Percentiles rank a stretch among this genome's conserved stretches.
phyloP scores from a whole-genome alignment of 1,140 invertebrate species.

The Delia radicum region DNA sequence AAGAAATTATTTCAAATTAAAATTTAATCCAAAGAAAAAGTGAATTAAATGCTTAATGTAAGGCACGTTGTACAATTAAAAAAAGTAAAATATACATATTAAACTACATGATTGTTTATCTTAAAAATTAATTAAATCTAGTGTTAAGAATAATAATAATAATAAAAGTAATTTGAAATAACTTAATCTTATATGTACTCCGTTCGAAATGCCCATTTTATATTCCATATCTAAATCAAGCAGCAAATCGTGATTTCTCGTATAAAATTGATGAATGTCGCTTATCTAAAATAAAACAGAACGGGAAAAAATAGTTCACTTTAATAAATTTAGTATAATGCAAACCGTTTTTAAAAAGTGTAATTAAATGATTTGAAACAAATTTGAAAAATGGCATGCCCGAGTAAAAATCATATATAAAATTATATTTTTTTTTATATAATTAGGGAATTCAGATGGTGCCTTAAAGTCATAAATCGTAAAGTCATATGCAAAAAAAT shows the following conservation, averaged over 20 bases:
- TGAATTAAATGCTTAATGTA: slow-evolving; percentile 15
- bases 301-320: too few relatives aligned
- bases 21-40: too few relatives aligned
- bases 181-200: not conserved
- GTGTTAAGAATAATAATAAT: not conserved
- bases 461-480: too few relatives aligned
- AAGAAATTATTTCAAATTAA: too few relatives aligned
- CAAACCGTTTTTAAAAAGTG: not conserved
- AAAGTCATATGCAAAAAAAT: too few relatives aligned
- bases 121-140: not conserved
- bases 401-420: too few relatives aligned
- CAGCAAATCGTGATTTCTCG: slow-evolving; percentile 50
- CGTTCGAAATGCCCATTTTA: slow-evolving; percentile 49
- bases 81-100: not conserved
- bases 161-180: not conserved
- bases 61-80: slow-evolving; percentile 14
- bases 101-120: not conserved
- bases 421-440: too few relatives aligned
- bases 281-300: slow-evolving; percentile 45
- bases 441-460: too few relatives aligned
- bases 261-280: slow-evolving; percentile 56
- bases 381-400: too few relatives aligned
- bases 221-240: slow-evolving; percentile 55
- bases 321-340: slow-evolving; percentile 26
- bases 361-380: not conserved